Conservation (phyloP, 2,113 vertebrate species). For the Ceuthmochares aereus region DNA sequence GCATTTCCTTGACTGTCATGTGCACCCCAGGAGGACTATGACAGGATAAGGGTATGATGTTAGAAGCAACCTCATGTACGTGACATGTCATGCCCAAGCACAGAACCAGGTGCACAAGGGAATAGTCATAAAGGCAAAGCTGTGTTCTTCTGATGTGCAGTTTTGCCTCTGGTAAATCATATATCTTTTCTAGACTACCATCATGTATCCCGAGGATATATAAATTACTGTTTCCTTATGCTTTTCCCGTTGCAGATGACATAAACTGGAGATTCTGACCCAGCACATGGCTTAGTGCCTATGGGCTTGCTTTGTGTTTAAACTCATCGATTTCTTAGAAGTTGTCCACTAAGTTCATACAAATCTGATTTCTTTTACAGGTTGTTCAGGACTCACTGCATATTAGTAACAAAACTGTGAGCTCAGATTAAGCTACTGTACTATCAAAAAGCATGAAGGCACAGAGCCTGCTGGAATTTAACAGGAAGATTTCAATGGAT, state of each 20-base stretch:
- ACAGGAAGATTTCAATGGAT: neutral
- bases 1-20: neutral
- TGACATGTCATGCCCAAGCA: neutral
- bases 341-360: neutral
- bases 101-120: fast-evolving
- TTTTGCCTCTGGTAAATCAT: neutral
- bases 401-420: neutral
- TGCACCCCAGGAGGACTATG: neutral
- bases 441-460: neutral
- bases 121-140: neutral
- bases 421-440: neutral
- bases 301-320: neutral
- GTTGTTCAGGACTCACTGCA: neutral
- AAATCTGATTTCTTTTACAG: neutral
- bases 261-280: neutral
- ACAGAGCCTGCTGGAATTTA: neutral
- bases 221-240: neutral
- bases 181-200: neutral
- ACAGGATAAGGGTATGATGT: too few species aligned
- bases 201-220: neutral
- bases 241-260: neutral
- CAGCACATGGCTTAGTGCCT: neutral
- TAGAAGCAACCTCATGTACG: neutral
- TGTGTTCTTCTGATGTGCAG: neutral
- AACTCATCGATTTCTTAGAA: neutral